Base-by-base conservation (phyloP, 2,797 vertebrate genomes). In the Percopsis omiscomaycus region DNA sequence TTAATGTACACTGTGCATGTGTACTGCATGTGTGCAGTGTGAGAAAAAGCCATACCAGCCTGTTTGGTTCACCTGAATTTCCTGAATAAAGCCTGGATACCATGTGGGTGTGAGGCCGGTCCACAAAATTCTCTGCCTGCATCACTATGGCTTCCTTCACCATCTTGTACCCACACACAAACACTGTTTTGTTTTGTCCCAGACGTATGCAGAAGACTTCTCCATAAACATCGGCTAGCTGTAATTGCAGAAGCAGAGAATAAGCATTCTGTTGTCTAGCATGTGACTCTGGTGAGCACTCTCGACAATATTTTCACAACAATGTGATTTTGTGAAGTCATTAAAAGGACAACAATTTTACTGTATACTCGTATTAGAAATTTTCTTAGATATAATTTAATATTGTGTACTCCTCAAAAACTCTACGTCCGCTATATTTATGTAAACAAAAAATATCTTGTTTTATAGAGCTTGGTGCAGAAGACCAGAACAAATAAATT, bases 91-190 rank as follows among this genome's bases (percentile, higher is more conserved):
- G 0, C 5, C 82, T 84, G 2, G 63, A 4, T 0, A 72, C 53
- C 0, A 91, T 0, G 0, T 92, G 90, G 5, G 78, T 2, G 12
- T 80, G 4, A 0, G 94, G 94, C 0, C 93, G 91, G 27, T 87
- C 91, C 2, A 87, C n/a, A 77, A 95, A 94, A 64, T 83, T 85
- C n/a, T 94, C 91, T 0, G 88, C 93, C 68, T 94, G 92, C 55
- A 87, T 88, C 30, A 93, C 79, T 0, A 96, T 83, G 27, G 85
- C 91, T 66, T 96, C 94, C 72, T 92, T 96, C 67, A 94, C 79
- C 88, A 92, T 74, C 52, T 70, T 83, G 67, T 94, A 88, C 14
- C 94, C 93, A 0, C 62, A 93, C 22, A 95, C 3, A 14, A 91
- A 0, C 56, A 96, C 90, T 0, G 79, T 4, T 1, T 51, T 73